These are phyloP conservation scores for Amiota minor DNA, from an alignment of 2,888 invertebrate genomes.

Conservation along the genomic window DNA sequence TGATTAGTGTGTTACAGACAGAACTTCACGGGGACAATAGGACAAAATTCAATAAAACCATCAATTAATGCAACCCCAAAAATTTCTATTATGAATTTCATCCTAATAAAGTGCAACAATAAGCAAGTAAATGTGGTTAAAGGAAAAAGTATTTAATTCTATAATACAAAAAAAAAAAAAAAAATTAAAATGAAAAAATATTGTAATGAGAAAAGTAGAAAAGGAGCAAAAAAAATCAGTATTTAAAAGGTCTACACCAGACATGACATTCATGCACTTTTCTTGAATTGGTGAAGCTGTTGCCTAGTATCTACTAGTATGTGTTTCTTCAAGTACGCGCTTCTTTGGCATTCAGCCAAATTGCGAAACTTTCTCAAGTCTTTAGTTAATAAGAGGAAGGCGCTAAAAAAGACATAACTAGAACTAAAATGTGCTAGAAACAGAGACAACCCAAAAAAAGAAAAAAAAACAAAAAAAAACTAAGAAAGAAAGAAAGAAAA, in stretches of 20 bases:
- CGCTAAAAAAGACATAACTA: slow-evolving; percentile 34
- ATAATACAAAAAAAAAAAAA: too few species aligned
- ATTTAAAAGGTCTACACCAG: slow-evolving; percentile 43
- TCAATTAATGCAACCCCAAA: neutral
- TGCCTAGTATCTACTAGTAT: neutral
- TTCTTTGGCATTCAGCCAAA: slow-evolving; percentile 33
- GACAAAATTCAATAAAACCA: slow-evolving; percentile 46
- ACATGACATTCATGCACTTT: slow-evolving; percentile 16
- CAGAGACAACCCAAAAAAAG: neutral
- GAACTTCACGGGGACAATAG: too few species aligned
- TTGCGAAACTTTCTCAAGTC: slow-evolving; percentile 31
- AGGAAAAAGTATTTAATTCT: too few species aligned
- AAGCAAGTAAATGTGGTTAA: too few species aligned
- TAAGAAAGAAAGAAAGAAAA: too few species aligned
- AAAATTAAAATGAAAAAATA: neutral
- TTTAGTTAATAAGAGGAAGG: slow-evolving; percentile 45
- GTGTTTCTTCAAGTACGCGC: slow-evolving; percentile 21
- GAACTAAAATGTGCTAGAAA: slow-evolving; percentile 5
- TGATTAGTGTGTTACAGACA: slow-evolving; percentile 45
- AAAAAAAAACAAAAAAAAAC: neutral
- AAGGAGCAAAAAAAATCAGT: neutral
- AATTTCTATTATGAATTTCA: too few species aligned
- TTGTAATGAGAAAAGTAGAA: too few species aligned
- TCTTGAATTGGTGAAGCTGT: neutral
- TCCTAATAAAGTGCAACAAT: too few species aligned